Base-by-base conservation (phyloP, 2,113 vertebrate genomes). In the Hemichromis elongatus region DNA sequence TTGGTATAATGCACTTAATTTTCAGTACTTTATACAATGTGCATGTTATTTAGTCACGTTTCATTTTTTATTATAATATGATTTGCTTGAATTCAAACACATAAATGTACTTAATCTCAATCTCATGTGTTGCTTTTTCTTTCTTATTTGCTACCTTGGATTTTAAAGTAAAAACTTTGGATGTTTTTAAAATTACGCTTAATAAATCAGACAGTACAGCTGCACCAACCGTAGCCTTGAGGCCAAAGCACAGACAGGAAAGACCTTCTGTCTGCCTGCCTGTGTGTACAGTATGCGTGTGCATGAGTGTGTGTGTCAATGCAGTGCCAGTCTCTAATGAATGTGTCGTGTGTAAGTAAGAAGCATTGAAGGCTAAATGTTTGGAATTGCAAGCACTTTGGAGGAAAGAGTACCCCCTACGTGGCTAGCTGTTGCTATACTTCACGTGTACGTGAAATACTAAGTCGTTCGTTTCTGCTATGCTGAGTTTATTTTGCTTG, bases 191-290 rank as follows among this genome's bases (percentile, higher is more conserved):
- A 84, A 68, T 45, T 68, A 53, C 53, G 54, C 53, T 81, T 24
- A 13, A 73, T 11, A 11, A 52, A 80, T 57, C n/a, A 9, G 11
- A 5, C 13, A 21, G 47, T 5, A 3, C 33, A 21, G 45, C 24
- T 5, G 3, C 42, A 77, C n/a, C 54, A 19, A 40, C 16, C 16
- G 63, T 47, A 81, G 54, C 61, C 21, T 55, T 55, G 53, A 55
- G 53, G 53, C 21, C 21, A 24, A 6, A 24, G 3, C 53, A 12
- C 21, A 24, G 33, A 59, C 83, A 79, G 54, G 16, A 3, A 79
- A 88, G 86, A 88, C 82, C 79, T 90, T 88, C 57, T 89, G 16
- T 81, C 40, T 54, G 52, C 40, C 3, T 73, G 33, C 52, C 12
- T 19, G 24, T 7, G n/a, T 87, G 30, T 80, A 63, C 59, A 63